These are phyloP conservation scores for Cyanistes caeruleus DNA, from an alignment of 2,113 vertebrate species.

Conservation along the genomic window DNA sequence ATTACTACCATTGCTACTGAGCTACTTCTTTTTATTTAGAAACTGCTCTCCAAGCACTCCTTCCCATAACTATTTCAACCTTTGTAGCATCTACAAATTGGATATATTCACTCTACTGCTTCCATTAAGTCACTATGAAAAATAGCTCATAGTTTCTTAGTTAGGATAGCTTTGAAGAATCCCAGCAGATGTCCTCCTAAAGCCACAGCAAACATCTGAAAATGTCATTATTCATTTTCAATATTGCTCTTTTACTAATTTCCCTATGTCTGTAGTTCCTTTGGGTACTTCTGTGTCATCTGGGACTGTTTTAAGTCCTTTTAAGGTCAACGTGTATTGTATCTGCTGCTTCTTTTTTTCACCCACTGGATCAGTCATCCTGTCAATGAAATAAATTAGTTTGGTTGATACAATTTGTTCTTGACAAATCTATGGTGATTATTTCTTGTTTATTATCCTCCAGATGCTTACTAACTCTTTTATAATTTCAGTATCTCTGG, in stretches of 20 bases:
- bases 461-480: neutral
- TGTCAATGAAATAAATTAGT: neutral
- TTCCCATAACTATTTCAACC: neutral
- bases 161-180: neutral
- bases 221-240: neutral
- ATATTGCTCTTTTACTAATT: neutral
- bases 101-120: neutral
- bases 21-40: neutral
- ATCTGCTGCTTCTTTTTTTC: neutral
- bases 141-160: neutral
- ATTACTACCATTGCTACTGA: constrained; percentile 1
- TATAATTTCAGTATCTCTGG: neutral
- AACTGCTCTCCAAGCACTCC: constrained; percentile 29
- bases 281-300: neutral
- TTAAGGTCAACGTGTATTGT: neutral
- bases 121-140: neutral
- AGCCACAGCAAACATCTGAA: neutral
- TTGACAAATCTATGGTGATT: neutral
- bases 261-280: neutral
- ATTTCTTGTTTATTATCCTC: neutral
- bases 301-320: neutral
- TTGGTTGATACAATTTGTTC: neutral
- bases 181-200: neutral
- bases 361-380: neutral
- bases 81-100: neutral